Conservation (phyloP, 2,797 vertebrate genomes). For the Avahi laniger region DNA sequence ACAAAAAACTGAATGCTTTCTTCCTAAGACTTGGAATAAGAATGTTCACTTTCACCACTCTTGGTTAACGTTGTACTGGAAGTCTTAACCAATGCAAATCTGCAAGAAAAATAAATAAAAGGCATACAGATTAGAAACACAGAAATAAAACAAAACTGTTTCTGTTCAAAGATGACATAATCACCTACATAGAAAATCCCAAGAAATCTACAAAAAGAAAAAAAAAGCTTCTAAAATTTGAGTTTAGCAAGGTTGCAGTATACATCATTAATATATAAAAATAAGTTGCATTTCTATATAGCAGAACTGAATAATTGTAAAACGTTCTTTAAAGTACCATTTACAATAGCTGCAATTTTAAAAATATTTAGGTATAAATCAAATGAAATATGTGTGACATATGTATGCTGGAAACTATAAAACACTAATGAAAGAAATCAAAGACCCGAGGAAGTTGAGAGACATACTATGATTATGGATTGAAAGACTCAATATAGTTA, state of each 20-base stretch:
- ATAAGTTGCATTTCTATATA: neutral
- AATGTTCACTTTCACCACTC: neutral
- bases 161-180: conserved; percentile 24
- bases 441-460: neutral
- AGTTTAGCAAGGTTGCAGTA: neutral
- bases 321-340: neutral
- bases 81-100: neutral
- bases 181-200: neutral
- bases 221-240: neutral
- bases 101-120: neutral
- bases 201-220: neutral
- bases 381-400: neutral
- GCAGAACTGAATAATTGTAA: neutral
- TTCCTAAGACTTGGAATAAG: neutral
- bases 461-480: neutral
- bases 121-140: neutral
- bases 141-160: neutral
- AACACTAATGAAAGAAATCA: neutral
- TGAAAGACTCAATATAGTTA: neutral
- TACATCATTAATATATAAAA: neutral
- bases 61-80: neutral
- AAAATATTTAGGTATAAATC: neutral
- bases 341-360: neutral
- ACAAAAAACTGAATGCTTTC: neutral
- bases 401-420: neutral